Evolutionary conservation across 2,113 vertebrate species (phyloP), one percentile per base, ranked within the genome.

Genomic region (Rhinopithecus roxellana): DNA sequence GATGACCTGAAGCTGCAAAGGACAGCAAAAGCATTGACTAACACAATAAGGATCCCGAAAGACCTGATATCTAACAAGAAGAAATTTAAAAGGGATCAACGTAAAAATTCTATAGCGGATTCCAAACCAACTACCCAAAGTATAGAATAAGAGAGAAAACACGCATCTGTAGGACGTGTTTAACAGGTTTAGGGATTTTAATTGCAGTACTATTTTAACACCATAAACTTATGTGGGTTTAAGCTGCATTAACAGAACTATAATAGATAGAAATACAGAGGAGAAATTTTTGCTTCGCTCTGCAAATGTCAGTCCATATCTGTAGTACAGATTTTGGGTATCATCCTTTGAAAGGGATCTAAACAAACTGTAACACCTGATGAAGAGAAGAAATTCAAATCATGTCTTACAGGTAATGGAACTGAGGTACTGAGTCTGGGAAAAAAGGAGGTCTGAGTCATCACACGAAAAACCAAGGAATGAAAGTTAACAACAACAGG

Each of bases 201-300:
- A 91, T 69, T 83, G 93, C 70, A 96, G 59, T 72, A 79, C 23
- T 70, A 93, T 50, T 94, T 88, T 96, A 94, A 79, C 59, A 89
- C 30, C 83, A 35, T 86, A 90, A 74, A 35, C 35, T 78, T 82
- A 83, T 20, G 38, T 90, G 89, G 43, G 7, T 38, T 93, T 83
- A 90, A 90, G 70, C 32, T 95, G 35, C 79, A 93, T 79, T 90
- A 86, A 78, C 23, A 86, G 11, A 96, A 90, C 50, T 45, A 22
- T 35, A 93, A 88, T n/a, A 77, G n/a, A 90, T 3, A 32, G 61
- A 59, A 88, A 5, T 45, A 95, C 10, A 82, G 14, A n/a, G 57
- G 48, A 92, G 35, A 79, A 20, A 67, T 67, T 96, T 55, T 97
- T 9, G 9, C 43, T 94, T 90, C 79, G 43, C n/a, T 97, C 75